A percentile compares a stretch with the other conserved stretches of the same genome.
Conservation (phyloP, 2,797 vertebrate species). For the Pipistrellus kuhlii region DNA sequence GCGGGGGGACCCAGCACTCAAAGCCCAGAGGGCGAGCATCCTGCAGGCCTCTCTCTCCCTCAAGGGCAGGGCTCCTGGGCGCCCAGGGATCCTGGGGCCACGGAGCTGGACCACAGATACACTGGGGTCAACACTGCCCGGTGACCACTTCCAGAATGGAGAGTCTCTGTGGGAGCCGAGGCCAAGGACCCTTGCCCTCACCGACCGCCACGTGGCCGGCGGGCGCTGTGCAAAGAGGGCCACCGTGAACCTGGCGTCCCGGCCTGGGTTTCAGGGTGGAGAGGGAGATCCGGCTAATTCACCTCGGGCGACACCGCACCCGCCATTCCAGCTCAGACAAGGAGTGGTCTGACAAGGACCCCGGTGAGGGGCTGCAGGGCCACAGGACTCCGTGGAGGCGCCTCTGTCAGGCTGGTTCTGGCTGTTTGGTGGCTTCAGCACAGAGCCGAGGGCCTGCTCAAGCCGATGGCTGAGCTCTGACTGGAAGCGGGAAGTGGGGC, state of each 20-base stretch:
- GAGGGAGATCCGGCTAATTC: conserved; percentile 18
- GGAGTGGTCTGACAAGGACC: neutral
- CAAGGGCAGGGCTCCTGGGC: neutral
- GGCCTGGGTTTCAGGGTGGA: neutral
- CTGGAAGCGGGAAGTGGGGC: conserved; percentile 8
- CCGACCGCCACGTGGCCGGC: neutral
- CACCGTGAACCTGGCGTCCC: neutral
- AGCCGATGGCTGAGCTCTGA: neutral
- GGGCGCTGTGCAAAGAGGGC: neutral
- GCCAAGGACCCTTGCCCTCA: neutral
- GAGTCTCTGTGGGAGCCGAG: neutral
- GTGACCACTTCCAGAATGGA: conserved; percentile 29
- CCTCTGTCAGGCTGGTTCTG: neutral
- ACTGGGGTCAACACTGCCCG: neutral
- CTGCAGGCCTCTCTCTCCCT: neutral
- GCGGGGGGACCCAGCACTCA: neutral
- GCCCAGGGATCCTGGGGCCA: neutral
- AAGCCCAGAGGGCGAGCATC: neutral
- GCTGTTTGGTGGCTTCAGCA: neutral
- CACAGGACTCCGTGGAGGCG: neutral
- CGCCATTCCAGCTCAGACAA: neutral
- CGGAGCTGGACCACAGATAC: neutral
- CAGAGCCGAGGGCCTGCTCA: neutral
- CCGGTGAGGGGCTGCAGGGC: neutral
- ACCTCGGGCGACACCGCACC: neutral